A percentile compares a stretch with the other conserved stretches of the same genome.
These are phyloP conservation scores for Charina bottae DNA, from an alignment of 2,113 vertebrate genomes.

Conservation along the genomic window DNA sequence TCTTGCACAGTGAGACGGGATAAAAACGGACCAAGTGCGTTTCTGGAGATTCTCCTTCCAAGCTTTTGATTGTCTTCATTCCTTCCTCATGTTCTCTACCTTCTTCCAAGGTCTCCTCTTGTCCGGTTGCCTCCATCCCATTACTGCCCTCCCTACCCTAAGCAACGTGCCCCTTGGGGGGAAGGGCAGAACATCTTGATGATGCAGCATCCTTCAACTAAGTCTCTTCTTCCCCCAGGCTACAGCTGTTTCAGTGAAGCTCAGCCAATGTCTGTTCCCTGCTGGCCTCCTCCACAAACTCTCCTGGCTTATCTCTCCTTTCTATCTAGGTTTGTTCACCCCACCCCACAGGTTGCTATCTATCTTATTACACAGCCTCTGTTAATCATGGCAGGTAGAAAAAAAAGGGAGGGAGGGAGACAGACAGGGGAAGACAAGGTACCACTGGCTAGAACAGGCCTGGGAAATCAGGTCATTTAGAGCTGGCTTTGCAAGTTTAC, in stretches of 20 bases:
- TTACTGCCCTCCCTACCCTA: background rate
- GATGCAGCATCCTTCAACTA: background rate
- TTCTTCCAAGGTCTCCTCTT: background rate
- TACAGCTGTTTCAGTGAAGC: slow-evolving; percentile 11
- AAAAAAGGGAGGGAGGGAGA: background rate
- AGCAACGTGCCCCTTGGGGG: background rate
- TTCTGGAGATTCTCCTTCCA: background rate
- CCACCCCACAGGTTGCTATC: background rate
- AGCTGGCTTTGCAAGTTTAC: slow-evolving; percentile 59
- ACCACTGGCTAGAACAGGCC: slow-evolving; percentile 15
- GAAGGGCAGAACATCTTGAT: background rate
- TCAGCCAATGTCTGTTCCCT: background rate
- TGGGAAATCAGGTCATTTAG: slow-evolving; percentile 59
- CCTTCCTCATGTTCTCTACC: background rate
- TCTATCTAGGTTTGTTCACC: background rate
- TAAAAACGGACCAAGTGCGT: background rate
- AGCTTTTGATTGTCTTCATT: background rate
- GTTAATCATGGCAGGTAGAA: background rate
- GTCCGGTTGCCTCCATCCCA: background rate
- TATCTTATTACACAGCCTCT: background rate
- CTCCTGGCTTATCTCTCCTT: background rate
- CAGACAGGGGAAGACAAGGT: slow-evolving; percentile 2
- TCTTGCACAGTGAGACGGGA: background rate
- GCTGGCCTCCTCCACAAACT: background rate
- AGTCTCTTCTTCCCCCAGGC: background rate